phyloP scores from a whole-genome alignment of 2,888 invertebrate genomes.

The Synanthedon vespiformis region DNA sequence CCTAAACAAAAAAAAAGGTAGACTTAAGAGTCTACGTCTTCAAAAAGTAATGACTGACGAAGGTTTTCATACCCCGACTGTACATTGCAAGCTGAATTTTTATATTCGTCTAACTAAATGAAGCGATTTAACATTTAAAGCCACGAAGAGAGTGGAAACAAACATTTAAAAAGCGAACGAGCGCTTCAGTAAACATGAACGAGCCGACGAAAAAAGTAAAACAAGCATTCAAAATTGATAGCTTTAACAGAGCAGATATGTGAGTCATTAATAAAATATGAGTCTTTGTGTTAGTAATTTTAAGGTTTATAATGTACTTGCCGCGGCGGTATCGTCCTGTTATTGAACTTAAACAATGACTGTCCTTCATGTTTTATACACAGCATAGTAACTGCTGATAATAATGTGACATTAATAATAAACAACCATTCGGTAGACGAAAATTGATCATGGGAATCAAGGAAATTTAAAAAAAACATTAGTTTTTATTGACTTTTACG shows the following conservation, averaged over 20 bases:
- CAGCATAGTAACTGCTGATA: too few species aligned
- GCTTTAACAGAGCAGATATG: constrained; percentile 13
- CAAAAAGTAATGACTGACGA: too few species aligned
- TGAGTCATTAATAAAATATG: neutral
- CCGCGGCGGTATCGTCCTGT: neutral
- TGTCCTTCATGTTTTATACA: constrained; percentile 2
- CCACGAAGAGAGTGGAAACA: neutral
- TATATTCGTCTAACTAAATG: neutral
- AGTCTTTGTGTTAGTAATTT: neutral
- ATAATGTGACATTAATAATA: too few species aligned
- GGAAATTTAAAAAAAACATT: too few species aligned
- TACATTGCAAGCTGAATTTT: neutral
- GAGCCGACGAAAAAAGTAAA: constrained; percentile 12
- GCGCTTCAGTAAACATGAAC: constrained; percentile 10
- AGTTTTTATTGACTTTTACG: too few species aligned
- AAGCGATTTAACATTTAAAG: neutral
- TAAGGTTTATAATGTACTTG: neutral
- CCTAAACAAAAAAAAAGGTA: too few species aligned
- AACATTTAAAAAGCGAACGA: neutral
- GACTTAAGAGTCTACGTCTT: too few species aligned
- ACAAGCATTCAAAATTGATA: constrained; percentile 18
- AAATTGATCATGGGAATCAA: too few species aligned
- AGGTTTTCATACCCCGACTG: too few species aligned
- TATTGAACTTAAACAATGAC: neutral
- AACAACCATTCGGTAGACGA: too few species aligned